phyloP scores from a whole-genome alignment of 2,888 invertebrate species.

The Gymnosoma rotundatum region DNA sequence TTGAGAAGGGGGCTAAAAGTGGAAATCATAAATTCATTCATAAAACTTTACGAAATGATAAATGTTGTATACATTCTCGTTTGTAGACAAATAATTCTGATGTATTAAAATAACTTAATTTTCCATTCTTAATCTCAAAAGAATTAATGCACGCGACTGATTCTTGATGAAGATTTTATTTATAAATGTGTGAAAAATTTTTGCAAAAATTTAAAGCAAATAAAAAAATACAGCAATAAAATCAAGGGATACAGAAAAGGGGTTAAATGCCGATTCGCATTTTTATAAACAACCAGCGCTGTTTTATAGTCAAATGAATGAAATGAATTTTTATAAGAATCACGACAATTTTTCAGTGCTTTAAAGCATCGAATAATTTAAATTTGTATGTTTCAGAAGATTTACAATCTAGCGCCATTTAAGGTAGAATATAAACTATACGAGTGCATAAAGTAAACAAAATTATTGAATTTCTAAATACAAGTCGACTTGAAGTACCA shows the following conservation, averaged over 20 bases:
- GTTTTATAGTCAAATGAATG: background rate
- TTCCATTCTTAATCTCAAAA: conserved; percentile 46
- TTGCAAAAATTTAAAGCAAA: conserved; percentile 23
- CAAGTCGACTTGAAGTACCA: background rate
- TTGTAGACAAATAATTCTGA: background rate
- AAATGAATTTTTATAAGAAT: background rate
- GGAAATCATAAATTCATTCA: conserved; percentile 54
- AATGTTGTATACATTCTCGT: conserved; percentile 14
- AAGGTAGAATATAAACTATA: conserved; percentile 10
- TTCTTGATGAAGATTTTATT: conserved; percentile 35
- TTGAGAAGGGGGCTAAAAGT: conserved; percentile 38
- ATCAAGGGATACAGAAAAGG: conserved; percentile 1
- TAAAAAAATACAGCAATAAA: background rate
- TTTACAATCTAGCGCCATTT: conserved; percentile 68
- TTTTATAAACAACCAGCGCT: conserved; percentile 1
- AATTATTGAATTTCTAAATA: background rate
- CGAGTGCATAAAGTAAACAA: too few relatives aligned
- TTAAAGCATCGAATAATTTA: conserved; percentile 41
- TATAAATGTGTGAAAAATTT: conserved; percentile 52
- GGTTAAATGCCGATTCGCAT: conserved; percentile 39
- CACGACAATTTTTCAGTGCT: conserved; percentile 18
- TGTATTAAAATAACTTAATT: conserved; percentile 41
- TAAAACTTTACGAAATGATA: conserved; percentile 34
- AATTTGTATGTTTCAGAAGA: conserved; percentile 62
- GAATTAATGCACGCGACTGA: conserved; percentile 53